Conservation (phyloP, 1,140 invertebrate species). For the Drosophila ercepeae region DNA sequence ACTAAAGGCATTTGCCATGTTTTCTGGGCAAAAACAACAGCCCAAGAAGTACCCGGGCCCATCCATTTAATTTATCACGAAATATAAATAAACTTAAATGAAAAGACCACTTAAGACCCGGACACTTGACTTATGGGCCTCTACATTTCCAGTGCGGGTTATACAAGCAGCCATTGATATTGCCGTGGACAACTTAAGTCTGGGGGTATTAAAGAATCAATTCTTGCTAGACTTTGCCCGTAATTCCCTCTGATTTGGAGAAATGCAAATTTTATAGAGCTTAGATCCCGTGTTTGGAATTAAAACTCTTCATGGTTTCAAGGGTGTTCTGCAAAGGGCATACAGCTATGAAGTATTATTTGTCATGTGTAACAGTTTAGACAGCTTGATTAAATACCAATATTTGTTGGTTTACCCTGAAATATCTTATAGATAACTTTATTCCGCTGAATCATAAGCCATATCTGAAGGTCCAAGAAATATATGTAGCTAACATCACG, state of each 20-base stretch:
- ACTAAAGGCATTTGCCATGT: slow-evolving; percentile 10
- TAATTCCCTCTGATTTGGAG: slow-evolving; percentile 13
- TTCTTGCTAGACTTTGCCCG: background rate
- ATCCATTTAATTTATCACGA: slow-evolving; percentile 69
- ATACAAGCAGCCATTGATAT: slow-evolving; percentile 49
- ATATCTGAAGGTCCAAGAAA: slow-evolving; percentile 10
- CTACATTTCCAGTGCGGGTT: slow-evolving; percentile 28
- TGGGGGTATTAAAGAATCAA: slow-evolving; percentile 7
- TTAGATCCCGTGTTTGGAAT: background rate
- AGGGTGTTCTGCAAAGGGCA: too few relatives aligned
- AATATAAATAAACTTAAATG: slow-evolving; percentile 66
- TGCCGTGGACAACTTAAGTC: slow-evolving; percentile 37
- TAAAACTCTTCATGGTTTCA: slow-evolving; percentile 1
- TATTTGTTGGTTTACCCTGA: background rate
- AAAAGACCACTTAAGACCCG: slow-evolving; percentile 59
- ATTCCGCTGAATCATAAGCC: slow-evolving; percentile 5
- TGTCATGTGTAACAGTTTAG: background rate
- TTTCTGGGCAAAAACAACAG: slow-evolving; percentile 12
- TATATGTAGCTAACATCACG: slow-evolving; percentile 16
- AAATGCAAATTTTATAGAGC: slow-evolving; percentile 22
- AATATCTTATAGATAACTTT: background rate
- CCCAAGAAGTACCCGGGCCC: slow-evolving; percentile 3
- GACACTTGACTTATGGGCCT: slow-evolving; percentile 64
- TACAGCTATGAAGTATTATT: background rate
- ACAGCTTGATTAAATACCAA: background rate